A percentile compares a stretch with the other conserved stretches of the same genome.
Conservation (phyloP, 2,797 vertebrate genomes). For the Lophura swinhoii region DNA sequence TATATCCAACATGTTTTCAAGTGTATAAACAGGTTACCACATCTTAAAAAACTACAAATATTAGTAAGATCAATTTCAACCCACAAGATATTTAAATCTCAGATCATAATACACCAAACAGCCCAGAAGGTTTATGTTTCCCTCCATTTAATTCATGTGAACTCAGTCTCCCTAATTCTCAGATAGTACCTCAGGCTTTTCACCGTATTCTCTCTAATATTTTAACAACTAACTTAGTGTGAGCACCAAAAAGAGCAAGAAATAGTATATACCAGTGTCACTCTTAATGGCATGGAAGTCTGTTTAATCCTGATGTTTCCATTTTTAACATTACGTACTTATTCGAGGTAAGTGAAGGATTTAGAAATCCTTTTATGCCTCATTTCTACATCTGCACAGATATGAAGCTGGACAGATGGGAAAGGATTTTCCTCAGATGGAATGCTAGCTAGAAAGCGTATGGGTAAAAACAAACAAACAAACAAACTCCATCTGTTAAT, state of each 20-base stretch:
- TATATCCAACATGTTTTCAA: background rate
- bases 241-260: background rate
- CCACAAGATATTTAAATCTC: background rate
- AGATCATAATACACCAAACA: background rate
- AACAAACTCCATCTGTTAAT: background rate
- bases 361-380: background rate
- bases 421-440: background rate
- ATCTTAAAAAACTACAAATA: background rate
- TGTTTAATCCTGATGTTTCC: background rate
- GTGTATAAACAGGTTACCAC: background rate
- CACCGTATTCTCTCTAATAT: background rate
- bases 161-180: background rate
- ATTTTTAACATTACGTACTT: background rate
- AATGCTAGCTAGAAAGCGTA: background rate
- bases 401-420: background rate
- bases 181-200: background rate
- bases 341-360: background rate
- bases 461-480: background rate
- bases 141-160: background rate
- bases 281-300: background rate
- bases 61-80: background rate
- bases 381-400: background rate
- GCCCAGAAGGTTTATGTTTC: background rate
- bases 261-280: background rate
- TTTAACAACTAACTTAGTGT: background rate